A percentile compares a stretch with the other conserved stretches of the same genome.
Conservation (phyloP, 1,140 invertebrate genomes). For the Lepeophtheirus salmonis region DNA sequence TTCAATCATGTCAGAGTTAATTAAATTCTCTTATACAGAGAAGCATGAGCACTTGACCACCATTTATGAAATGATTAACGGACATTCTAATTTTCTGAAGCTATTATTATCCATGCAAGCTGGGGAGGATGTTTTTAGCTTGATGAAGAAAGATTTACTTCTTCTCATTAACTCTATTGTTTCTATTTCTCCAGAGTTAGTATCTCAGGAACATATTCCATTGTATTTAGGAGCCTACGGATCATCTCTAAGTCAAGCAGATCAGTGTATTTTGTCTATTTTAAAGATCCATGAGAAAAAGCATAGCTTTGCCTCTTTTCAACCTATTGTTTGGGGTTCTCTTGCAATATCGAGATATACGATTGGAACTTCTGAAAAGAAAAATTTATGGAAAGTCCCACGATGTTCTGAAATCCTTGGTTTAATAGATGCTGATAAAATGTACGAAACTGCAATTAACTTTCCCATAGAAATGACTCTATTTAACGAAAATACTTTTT, state of each 20-base stretch:
- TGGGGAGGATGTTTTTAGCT: background rate
- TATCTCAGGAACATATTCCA: conserved; percentile 1
- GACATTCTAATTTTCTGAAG: conserved; percentile 6
- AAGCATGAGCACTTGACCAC: background rate
- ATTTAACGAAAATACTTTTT: background rate
- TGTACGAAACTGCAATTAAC: conserved; percentile 21
- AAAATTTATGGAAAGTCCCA: conserved; percentile 20
- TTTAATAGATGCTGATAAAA: conserved; percentile 19
- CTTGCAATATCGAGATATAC: conserved; percentile 8
- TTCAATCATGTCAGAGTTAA: background rate
- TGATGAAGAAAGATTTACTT: background rate
- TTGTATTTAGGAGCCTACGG: conserved; percentile 21
- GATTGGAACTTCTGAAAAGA: conserved; percentile 20
- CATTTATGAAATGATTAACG: background rate
- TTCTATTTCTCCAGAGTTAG: background rate
- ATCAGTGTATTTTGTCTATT: conserved; percentile 20
- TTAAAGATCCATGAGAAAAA: conserved; percentile 16
- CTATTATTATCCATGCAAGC: background rate
- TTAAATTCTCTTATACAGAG: background rate
- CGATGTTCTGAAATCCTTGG: conserved; percentile 18
- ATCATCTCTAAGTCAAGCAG: conserved; percentile 18
- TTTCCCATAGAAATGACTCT: conserved; percentile 18
- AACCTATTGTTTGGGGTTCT: conserved; percentile 19
- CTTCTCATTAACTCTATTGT: background rate
- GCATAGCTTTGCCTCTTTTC: conserved; percentile 20